Evolutionary conservation across 2,888 invertebrate species (phyloP).

Genomic region (Sphecodes monilicornis): DNA sequence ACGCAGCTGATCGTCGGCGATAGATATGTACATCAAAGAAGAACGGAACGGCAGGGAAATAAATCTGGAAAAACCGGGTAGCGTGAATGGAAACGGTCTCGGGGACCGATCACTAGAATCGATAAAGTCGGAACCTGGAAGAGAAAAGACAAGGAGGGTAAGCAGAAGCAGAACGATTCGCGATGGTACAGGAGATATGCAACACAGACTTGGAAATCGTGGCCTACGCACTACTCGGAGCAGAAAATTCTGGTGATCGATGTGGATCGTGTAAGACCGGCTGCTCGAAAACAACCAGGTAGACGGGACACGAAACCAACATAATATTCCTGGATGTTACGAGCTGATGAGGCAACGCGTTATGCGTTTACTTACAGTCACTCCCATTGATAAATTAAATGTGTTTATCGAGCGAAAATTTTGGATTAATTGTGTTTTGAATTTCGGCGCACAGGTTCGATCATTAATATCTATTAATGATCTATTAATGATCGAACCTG

Average conservation of each 20-base stretch:
- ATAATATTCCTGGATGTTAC: conserved; percentile 23
- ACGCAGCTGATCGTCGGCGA: not conserved
- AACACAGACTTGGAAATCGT: conserved; percentile 48
- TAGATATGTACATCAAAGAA: not conserved
- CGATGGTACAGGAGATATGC: conserved; percentile 50
- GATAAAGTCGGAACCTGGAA: conserved; percentile 29
- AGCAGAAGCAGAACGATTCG: conserved; percentile 55
- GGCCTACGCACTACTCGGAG: conserved; percentile 23
- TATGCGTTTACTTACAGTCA: too few species aligned
- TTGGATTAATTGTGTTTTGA: too few species aligned
- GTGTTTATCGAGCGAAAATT: too few species aligned
- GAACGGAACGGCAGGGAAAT: conserved; percentile 5
- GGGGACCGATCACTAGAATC: conserved; percentile 12
- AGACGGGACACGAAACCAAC: not conserved
- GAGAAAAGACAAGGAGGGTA: conserved; percentile 47
- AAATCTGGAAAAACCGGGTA: conserved; percentile 38
- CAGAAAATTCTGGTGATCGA: conserved; percentile 49
- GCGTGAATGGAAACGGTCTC: conserved; percentile 28
- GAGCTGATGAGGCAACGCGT: not conserved
- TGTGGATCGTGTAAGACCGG: conserved; percentile 10
- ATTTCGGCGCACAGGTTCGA: too few species aligned
- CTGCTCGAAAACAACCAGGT: not conserved
- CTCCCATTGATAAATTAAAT: too few species aligned
- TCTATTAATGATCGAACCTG: too few species aligned
- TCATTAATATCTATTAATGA: too few species aligned